Evolutionary conservation across 2,888 invertebrate species (phyloP).

Genomic region (Melinaea marsaeus): DNA sequence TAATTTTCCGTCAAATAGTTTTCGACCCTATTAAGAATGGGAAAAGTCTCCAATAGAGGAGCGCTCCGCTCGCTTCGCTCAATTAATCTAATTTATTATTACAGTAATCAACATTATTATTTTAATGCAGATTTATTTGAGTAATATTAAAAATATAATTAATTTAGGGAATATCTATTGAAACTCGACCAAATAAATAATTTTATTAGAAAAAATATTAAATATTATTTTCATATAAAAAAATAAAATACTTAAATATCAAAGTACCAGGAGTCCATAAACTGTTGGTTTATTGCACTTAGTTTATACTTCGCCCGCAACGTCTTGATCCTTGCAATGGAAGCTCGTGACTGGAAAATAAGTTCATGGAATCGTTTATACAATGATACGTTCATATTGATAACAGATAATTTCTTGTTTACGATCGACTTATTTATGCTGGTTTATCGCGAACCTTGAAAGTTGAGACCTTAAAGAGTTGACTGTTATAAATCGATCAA

Average conservation of each 20-base stretch:
- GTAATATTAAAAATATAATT: too few relatives aligned
- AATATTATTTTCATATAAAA: slow-evolving; percentile 23
- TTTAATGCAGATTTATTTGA: too few relatives aligned
- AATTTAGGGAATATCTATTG: slow-evolving; percentile 11
- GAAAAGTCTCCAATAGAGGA: too few relatives aligned
- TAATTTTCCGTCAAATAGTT: too few relatives aligned
- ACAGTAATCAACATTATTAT: too few relatives aligned
- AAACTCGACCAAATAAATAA: slow-evolving; percentile 14
- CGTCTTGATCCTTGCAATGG: slow-evolving; percentile 52
- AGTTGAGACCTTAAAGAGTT: too few relatives aligned
- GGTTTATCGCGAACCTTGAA: slow-evolving; percentile 15
- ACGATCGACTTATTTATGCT: slow-evolving; percentile 11
- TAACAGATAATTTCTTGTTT: slow-evolving; percentile 2
- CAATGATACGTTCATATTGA: slow-evolving; percentile 1
- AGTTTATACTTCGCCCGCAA: slow-evolving; percentile 36
- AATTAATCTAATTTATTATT: too few relatives aligned
- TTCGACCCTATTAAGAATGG: too few relatives aligned
- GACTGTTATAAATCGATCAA: too few relatives aligned
- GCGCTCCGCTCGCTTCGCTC: too few relatives aligned
- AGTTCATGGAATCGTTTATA: too few relatives aligned
- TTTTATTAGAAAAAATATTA: slow-evolving; percentile 11
- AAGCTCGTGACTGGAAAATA: slow-evolving; percentile 30
- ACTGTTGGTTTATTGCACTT: slow-evolving; percentile 15
- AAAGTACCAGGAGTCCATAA: slow-evolving; percentile 46
- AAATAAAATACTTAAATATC: slow-evolving; percentile 34